Evolutionary conservation across 2,888 invertebrate species (phyloP), one percentile per base, ranked within the genome.

Genomic region (Alloplasta piceator): DNA sequence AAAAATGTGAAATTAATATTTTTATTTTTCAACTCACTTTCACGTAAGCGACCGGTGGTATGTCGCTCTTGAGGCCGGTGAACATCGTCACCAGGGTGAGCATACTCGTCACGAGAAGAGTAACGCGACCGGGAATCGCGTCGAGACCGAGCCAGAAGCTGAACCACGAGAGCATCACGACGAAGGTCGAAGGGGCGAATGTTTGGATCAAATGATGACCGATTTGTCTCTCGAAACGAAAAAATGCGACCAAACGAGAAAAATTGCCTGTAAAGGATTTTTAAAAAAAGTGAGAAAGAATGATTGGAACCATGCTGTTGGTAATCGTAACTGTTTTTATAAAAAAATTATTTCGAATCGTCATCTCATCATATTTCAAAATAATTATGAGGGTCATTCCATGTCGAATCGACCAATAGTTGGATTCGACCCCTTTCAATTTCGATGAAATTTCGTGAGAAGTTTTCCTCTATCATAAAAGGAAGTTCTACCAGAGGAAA

Each of bases 71-170:
- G 10, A 97, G 91, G 0, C 97, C 96, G 5, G 97, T 96, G 87
- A 97, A 97, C 96, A 97, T 97, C 16, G 97, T 97, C 60, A 97
- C 96, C 55, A 97, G 92, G 0, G 97, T 97, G 86, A 97, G 93
- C 95, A 97, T 96, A 90, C 97, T 97, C 7, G 97, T 97, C 14
- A 97, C 96, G 71, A 97, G 93, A 39, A 97, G 92, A 0, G 97
- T 96, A 6, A 97, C 96, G 60, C 97, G 93, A 0, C 97, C 97
- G 1, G 97, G 97, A 67, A 97, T 96, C 0, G 97, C 97, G 88
- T 97, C 97, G 86, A 97, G 92, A 63, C 96, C 97, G 39, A 97
- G 91, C 97, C 97, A 97, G 91, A 97, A 97, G 88, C 97, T 96
- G 90, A 97, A 97, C 97, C 97, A 97, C 3, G 96, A 97, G 6